Evolutionary conservation across 2,888 invertebrate genomes (phyloP).

Genomic region (Leptura quadrifasciata): DNA sequence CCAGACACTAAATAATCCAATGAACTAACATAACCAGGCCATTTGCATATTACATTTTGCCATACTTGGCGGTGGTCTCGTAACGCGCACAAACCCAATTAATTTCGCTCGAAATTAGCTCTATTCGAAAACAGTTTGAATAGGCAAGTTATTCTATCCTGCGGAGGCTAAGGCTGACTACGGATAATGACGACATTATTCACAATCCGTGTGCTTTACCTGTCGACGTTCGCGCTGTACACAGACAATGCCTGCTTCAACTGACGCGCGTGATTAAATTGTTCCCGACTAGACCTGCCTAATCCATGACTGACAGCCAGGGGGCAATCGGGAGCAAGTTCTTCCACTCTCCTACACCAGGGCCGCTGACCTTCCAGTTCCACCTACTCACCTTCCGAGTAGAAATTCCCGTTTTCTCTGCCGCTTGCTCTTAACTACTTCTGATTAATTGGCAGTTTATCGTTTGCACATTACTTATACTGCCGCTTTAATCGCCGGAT

Average conservation of each 20-base stretch:
- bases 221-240: slow-evolving; percentile 48
- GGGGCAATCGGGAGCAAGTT: slow-evolving; percentile 35
- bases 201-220: slow-evolving; percentile 53
- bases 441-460: slow-evolving; percentile 64
- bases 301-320: slow-evolving; percentile 62
- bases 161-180: slow-evolving; percentile 26
- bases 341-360: slow-evolving; percentile 21
- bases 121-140: slow-evolving; percentile 49
- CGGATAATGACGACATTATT: slow-evolving; percentile 52
- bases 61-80: slow-evolving; percentile 43
- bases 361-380: slow-evolving; percentile 34
- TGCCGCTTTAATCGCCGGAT: slow-evolving; percentile 53
- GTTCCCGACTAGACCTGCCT: slow-evolving; percentile 59
- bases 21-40: slow-evolving; percentile 52
- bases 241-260: slow-evolving; percentile 50
- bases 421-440: slow-evolving; percentile 49
- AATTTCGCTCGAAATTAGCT: slow-evolving; percentile 49
- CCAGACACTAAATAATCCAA: slow-evolving; percentile 55
- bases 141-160: slow-evolving; percentile 34
- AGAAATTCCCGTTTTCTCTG: slow-evolving; percentile 34
- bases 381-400: slow-evolving; percentile 33
- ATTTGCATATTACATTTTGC: slow-evolving; percentile 59
- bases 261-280: slow-evolving; percentile 60
- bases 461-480: slow-evolving; percentile 60
- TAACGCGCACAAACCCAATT: slow-evolving; percentile 47